Conservation (phyloP, 1,140 invertebrate species). For the Bombus fervidus region DNA sequence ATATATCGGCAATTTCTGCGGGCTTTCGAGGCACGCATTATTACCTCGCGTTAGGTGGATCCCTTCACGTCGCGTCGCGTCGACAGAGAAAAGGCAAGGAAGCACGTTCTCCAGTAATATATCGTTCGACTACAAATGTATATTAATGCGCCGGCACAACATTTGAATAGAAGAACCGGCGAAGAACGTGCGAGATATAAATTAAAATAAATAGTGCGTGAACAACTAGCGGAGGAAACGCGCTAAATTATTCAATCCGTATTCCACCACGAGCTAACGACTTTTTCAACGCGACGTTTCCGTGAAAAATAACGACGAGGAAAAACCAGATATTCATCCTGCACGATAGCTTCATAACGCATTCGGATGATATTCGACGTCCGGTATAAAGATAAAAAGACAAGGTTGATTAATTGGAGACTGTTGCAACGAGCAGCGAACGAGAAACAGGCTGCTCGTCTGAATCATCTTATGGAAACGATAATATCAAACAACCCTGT, state of each 20-base stretch:
- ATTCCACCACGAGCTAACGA: background rate
- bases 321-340: background rate
- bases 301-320: background rate
- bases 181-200: slow-evolving; percentile 8
- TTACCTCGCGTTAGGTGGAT: background rate
- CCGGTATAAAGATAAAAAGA: background rate
- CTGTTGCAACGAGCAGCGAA: background rate
- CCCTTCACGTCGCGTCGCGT: background rate
- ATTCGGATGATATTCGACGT: background rate
- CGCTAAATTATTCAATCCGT: background rate
- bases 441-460: background rate
- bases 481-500: background rate
- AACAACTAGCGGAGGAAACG: background rate
- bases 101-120: slow-evolving; percentile 22
- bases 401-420: slow-evolving; percentile 15
- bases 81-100: background rate
- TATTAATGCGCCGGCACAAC: slow-evolving; percentile 25
- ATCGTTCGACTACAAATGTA: slow-evolving; percentile 25
- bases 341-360: background rate
- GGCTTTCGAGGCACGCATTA: background rate
- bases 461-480: slow-evolving; percentile 10
- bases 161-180: background rate
- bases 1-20: background rate
- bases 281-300: background rate
- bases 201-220: slow-evolving; percentile 41